Evolutionary conservation across 37 sponge, comb jelly and placozoan species (phyloP), one percentile per base, ranked within the genome.

Genomic region (Cliona cf. orientalis): DNA sequence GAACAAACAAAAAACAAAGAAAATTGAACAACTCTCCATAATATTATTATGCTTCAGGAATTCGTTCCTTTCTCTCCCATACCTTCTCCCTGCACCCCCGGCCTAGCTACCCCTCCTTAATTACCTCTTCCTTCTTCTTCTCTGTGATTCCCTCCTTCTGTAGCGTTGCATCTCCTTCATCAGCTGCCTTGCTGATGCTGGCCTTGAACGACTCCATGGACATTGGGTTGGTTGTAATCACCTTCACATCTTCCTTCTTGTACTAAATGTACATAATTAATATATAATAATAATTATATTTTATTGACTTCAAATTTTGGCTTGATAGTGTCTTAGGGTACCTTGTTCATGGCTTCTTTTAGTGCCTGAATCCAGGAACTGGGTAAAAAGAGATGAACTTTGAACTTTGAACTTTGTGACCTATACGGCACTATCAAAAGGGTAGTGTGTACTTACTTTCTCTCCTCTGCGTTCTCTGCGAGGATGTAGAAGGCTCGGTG

Each of bases 281-380:
- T 28, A 61, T 25, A 26, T 28, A 61, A 22, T 28, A 61, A 28
- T 61, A n/a, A 22, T 12, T 22, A n/a, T n/a, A n/a, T n/a, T n/a
- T n/a, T n/a, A 26, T 28, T 25, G 26, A 61, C 17, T 49, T 25
- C 63, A 61, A 61, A 7, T 6, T n/a, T 6, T 67, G 68, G 38
- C 23, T 67, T 7, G 32, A 69, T 65, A 65, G 6, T 29, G 19
- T 19, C 46, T n/a, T n/a, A n/a, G n/a, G n/a, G 28, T n/a, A 72
- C 69, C 73, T 84, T 76, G 3, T 75, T 62, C 59, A 69, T 81
- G 25, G 88, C 88, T 33, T 53, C 88, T 40, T 0, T 59, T 31
- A 88, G 68, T 45, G 81, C 82, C 62, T 75, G 64, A 2, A 88
- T 81, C 88, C 88, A 88, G 34, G 66, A 81, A 56, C 87, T 87